A percentile compares a stretch with the other conserved stretches of the same genome.
Conservation (phyloP, 2,113 vertebrate genomes). For the Eptesicus fuscus region DNA sequence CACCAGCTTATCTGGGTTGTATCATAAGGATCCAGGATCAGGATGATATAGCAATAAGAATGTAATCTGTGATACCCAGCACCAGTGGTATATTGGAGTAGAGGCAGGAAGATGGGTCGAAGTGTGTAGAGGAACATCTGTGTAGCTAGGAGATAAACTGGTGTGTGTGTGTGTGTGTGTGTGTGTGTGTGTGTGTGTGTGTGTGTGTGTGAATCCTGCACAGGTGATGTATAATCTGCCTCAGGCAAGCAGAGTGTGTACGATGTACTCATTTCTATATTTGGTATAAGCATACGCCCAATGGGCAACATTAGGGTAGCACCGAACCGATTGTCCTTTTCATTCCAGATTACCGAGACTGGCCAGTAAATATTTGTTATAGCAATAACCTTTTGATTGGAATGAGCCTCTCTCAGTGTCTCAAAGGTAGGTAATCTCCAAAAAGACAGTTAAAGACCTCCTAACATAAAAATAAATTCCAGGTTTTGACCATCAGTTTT, state of each 20-base stretch:
- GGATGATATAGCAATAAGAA: background rate
- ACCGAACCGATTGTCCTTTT: background rate
- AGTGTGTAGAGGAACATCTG: background rate
- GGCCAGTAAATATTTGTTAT: background rate
- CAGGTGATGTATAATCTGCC: background rate
- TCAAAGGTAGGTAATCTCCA: background rate
- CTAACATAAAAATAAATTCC: background rate
- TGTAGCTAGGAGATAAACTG: background rate
- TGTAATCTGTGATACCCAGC: background rate
- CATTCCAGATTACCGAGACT: background rate
- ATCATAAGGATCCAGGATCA: background rate
- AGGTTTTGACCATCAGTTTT: background rate
- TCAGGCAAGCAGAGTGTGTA: background rate
- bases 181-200: background rate
- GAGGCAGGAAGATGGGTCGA: background rate
- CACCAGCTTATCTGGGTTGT: background rate
- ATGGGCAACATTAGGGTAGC: background rate
- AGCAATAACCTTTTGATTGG: slow-evolving; percentile 2
- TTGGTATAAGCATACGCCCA: background rate
- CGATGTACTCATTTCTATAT: background rate
- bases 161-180: background rate
- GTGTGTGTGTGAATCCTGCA: background rate
- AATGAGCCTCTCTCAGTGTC: background rate
- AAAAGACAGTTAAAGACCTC: background rate
- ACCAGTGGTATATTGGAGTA: background rate